Conservation (phyloP, 2,113 vertebrate genomes). For the Dissostichus mawsoni region DNA sequence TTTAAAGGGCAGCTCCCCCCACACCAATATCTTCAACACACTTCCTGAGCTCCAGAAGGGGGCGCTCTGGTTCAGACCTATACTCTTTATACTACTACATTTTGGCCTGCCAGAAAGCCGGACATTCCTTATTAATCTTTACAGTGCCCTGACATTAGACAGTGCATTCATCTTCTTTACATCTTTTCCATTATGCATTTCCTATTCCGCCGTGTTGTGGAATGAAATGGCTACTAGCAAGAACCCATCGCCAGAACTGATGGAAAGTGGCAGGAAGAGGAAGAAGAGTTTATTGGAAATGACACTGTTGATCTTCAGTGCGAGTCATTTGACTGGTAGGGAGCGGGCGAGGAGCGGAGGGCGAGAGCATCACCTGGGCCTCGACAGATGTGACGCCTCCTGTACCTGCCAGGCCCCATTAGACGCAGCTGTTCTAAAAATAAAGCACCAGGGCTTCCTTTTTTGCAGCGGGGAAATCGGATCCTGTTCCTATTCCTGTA, state of each 20-base stretch:
- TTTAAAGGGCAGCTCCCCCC: slow-evolving; percentile 14
- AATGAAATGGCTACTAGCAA: slow-evolving; percentile 80
- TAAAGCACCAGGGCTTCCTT: slow-evolving; percentile 73
- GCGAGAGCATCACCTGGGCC: slow-evolving; percentile 78
- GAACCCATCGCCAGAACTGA: slow-evolving; percentile 75
- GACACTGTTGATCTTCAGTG: slow-evolving; percentile 83
- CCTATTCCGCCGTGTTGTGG: slow-evolving; percentile 74
- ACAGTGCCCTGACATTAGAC: slow-evolving; percentile 67
- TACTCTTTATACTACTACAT: slow-evolving; percentile 47
- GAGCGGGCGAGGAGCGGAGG: slow-evolving; percentile 49
- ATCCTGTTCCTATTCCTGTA: slow-evolving; percentile 76
- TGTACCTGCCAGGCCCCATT: slow-evolving; percentile 86
- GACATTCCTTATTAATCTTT: slow-evolving; percentile 77
- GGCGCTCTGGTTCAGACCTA: slow-evolving; percentile 47
- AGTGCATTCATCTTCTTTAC: slow-evolving; percentile 79
- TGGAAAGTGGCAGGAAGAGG: slow-evolving; percentile 80
- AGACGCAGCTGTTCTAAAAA: slow-evolving; percentile 83
- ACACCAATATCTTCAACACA: background rate
- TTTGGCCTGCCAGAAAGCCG: slow-evolving; percentile 54
- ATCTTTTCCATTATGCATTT: slow-evolving; percentile 80
- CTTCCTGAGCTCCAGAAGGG: slow-evolving; percentile 31
- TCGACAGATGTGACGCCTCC: slow-evolving; percentile 85
- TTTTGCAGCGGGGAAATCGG: slow-evolving; percentile 66
- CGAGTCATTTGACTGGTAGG: slow-evolving; percentile 81
- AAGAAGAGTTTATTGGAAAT: slow-evolving; percentile 80